phyloP scores from a whole-genome alignment of 2,888 invertebrate species.

The Caenorhabditis uteleia region DNA sequence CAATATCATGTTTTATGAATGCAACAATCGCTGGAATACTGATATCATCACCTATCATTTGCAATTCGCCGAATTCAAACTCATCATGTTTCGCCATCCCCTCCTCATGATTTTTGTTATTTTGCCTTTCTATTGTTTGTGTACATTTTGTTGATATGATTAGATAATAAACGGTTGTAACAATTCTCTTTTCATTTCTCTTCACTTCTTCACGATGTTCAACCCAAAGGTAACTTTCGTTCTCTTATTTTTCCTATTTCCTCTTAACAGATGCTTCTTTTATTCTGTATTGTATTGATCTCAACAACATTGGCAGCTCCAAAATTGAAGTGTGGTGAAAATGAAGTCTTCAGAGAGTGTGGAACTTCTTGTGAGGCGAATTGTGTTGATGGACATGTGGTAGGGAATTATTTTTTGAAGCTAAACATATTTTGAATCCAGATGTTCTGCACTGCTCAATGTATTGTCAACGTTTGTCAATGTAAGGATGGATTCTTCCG shows the following conservation, averaged over 20 bases:
- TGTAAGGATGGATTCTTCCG: slow-evolving; percentile 35
- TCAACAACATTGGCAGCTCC: too few relatives aligned
- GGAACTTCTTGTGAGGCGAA: slow-evolving; percentile 32
- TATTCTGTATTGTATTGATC: too few relatives aligned
- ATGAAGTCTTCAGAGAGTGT: slow-evolving; percentile 21
- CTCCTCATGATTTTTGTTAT: too few relatives aligned
- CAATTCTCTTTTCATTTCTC: too few relatives aligned
- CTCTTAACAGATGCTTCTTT: too few relatives aligned
- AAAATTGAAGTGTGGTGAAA: slow-evolving; percentile 34
- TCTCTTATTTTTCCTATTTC: too few relatives aligned
- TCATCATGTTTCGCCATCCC: slow-evolving; percentile 21
- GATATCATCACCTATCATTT: slow-evolving; percentile 7
- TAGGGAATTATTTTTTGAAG: neutral
- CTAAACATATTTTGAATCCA: slow-evolving; percentile 1
- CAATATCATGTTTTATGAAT: slow-evolving; percentile 71
- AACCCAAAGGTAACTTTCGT: too few relatives aligned
- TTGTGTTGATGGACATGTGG: slow-evolving; percentile 28
- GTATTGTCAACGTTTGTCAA: slow-evolving; percentile 28
- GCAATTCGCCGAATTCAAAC: slow-evolving; percentile 4
- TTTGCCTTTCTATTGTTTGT: too few relatives aligned
- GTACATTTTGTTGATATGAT: too few relatives aligned
- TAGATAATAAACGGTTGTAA: too few relatives aligned
- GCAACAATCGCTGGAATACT: slow-evolving; percentile 70
- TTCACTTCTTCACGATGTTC: too few relatives aligned
- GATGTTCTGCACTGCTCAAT: slow-evolving; percentile 35